Conservation (phyloP, 2,113 vertebrate species). For the Scomber japonicus region DNA sequence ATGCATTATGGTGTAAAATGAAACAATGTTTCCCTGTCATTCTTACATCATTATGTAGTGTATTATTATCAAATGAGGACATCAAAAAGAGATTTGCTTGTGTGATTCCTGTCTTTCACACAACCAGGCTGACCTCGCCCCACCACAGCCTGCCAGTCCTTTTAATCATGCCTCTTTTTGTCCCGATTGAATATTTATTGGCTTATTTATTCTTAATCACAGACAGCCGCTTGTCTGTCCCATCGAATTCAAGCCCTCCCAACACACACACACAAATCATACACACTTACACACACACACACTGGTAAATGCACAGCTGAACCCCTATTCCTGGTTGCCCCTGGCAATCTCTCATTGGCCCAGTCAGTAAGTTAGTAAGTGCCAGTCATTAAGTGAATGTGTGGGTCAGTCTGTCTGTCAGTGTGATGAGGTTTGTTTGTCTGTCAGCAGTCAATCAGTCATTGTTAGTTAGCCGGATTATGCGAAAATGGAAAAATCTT, state of each 20-base stretch:
- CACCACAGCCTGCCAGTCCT: slow-evolving; percentile 28
- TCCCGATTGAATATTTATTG: slow-evolving; percentile 82
- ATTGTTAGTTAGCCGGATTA: no score
- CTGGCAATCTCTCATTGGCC: slow-evolving; percentile 47
- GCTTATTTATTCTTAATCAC: slow-evolving; percentile 84
- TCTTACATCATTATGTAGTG: slow-evolving; percentile 34
- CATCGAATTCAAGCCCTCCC: slow-evolving; percentile 17
- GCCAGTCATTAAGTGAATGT: slow-evolving; percentile 31
- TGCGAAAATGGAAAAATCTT: no score
- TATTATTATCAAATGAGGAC: slow-evolving; percentile 59
- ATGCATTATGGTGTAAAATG: slow-evolving; percentile 17
- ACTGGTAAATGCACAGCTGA: slow-evolving; percentile 67
- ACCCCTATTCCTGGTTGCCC: slow-evolving; percentile 47
- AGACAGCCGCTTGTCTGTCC: slow-evolving; percentile 64
- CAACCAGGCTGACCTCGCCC: slow-evolving; percentile 28
- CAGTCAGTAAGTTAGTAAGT: slow-evolving; percentile 37
- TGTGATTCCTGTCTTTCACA: slow-evolving; percentile 34
- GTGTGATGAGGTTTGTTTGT: not conserved
- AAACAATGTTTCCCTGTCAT: slow-evolving; percentile 34
- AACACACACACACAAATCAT: slow-evolving; percentile 5
- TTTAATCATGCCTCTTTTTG: slow-evolving; percentile 73
- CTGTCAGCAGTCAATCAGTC: not conserved
- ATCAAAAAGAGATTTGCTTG: slow-evolving; percentile 60
- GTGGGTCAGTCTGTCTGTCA: slow-evolving; percentile 8
- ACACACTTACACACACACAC: slow-evolving; percentile 12